Percentiles rank a stretch among this genome's conserved stretches.
These are phyloP conservation scores for Strigops habroptila DNA, from an alignment of 2,113 vertebrate genomes.

Conservation along the genomic window DNA sequence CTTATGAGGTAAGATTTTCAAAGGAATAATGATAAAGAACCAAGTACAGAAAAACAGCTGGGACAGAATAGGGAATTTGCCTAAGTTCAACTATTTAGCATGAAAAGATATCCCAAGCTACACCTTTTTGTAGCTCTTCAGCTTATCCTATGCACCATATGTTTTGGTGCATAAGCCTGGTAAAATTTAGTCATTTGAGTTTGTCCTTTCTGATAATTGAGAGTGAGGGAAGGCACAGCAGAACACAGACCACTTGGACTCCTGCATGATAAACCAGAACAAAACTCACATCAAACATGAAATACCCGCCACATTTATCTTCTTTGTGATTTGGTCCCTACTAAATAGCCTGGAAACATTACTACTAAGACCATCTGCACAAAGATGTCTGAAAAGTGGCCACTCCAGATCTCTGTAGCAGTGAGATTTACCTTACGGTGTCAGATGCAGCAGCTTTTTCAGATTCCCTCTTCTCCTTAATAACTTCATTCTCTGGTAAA, in stretches of 20 bases:
- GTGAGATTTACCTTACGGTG: neutral
- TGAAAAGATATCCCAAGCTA: neutral
- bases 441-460: neutral
- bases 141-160: neutral
- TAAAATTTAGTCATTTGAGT: neutral
- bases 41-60: neutral
- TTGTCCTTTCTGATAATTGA: neutral
- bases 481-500: neutral
- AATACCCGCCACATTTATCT: neutral
- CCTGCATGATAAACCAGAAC: neutral
- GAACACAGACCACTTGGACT: neutral
- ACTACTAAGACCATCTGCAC: neutral
- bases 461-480: neutral
- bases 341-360: neutral
- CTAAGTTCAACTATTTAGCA: neutral
- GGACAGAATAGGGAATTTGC: neutral
- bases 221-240: neutral
- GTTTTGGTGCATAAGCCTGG: neutral
- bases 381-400: neutral
- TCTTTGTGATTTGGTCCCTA: neutral
- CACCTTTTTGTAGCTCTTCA: neutral
- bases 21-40: neutral
- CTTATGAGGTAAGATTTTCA: neutral
- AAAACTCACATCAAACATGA: neutral
- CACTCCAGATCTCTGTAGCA: neutral